phyloP scores from a whole-genome alignment of 2,113 vertebrate species.

The Dicerorhinus sumatrensis region DNA sequence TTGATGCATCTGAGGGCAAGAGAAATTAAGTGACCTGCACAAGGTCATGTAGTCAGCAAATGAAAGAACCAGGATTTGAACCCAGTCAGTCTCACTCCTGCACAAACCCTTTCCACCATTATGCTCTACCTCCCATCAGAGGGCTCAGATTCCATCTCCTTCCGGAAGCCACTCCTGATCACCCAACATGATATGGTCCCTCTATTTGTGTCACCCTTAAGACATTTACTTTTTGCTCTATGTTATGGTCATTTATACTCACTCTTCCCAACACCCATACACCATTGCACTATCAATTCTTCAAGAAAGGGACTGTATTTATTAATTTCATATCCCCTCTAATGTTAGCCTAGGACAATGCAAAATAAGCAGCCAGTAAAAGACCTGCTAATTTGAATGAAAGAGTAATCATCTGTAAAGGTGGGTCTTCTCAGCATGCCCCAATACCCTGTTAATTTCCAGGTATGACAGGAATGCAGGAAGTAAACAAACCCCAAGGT shows the following conservation, averaged over 20 bases:
- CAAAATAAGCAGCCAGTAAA: not conserved
- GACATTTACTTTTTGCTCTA: not conserved
- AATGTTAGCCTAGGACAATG: not conserved
- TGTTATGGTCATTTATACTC: not conserved
- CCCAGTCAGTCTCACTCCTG: not conserved
- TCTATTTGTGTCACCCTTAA: not conserved
- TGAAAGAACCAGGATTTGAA: not conserved
- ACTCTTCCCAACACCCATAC: not conserved
- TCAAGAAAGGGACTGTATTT: not conserved
- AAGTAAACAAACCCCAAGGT: not conserved
- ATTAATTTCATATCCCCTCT: not conserved
- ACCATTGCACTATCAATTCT: not conserved
- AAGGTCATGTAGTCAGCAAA: not conserved
- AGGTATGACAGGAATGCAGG: not conserved
- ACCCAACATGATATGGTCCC: not conserved
- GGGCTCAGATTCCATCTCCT: not conserved
- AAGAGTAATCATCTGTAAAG: not conserved
- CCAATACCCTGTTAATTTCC: not conserved
- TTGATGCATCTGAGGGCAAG: not conserved
- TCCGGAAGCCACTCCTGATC: not conserved
- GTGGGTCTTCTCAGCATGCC: not conserved
- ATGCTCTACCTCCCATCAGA: not conserved
- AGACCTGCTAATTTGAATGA: not conserved
- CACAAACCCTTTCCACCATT: not conserved
- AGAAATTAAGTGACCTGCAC: not conserved